These are phyloP conservation scores for Pseudococcus jackbeardsleyi DNA, from an alignment of 2,888 invertebrate species.

Conservation along the genomic window DNA sequence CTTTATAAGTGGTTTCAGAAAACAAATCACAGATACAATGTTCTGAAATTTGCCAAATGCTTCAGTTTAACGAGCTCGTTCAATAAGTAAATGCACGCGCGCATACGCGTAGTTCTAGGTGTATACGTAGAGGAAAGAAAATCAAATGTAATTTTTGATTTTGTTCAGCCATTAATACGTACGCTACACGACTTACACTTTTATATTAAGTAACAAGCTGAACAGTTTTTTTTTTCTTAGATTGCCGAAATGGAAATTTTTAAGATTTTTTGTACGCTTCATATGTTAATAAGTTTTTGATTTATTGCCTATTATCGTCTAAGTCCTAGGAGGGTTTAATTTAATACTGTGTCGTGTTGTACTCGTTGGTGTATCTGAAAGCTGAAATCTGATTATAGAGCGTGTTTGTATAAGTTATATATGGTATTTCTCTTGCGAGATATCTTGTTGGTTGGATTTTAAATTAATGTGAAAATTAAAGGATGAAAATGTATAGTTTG, in stretches of 20 bases:
- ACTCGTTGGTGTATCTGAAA: slow-evolving; percentile 3
- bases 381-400: not conserved
- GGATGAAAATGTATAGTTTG: not conserved
- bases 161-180: slow-evolving; percentile 29
- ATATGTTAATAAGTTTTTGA: slow-evolving; percentile 52
- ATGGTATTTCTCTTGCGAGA: not conserved
- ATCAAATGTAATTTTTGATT: slow-evolving; percentile 32
- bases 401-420: not conserved
- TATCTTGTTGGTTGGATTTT: not conserved
- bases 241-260: slow-evolving; percentile 38
- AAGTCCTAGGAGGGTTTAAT: not conserved
- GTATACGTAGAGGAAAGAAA: not conserved
- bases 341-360: not conserved
- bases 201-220: slow-evolving; percentile 30
- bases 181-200: slow-evolving; percentile 23
- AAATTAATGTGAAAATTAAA: not conserved
- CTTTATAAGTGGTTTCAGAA: slow-evolving; percentile 32
- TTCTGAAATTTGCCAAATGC: slow-evolving; percentile 19
- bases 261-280: slow-evolving; percentile 43
- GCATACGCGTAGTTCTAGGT: slow-evolving; percentile 46
- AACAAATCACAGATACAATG: not conserved
- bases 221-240: slow-evolving; percentile 14
- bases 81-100: slow-evolving; percentile 47
- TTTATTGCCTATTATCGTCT: slow-evolving; percentile 48
- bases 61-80: slow-evolving; percentile 51